Base-by-base conservation (phyloP, 1,140 invertebrate species). In the Cydia strobilella region DNA sequence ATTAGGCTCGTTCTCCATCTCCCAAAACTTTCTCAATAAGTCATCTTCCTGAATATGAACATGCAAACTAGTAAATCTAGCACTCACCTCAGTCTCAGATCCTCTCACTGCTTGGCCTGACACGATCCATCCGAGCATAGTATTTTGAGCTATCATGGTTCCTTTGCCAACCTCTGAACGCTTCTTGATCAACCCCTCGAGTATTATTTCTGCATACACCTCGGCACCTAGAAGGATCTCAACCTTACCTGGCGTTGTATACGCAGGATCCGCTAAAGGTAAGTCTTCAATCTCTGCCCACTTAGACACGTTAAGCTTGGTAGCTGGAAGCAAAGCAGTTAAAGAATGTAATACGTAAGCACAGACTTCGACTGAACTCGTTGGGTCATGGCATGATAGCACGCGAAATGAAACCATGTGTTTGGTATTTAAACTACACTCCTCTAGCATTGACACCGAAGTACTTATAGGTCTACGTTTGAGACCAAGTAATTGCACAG, bases 191-290 rank as follows among this genome's bases (percentile, higher is more conserved):
- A 77, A 25, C 3, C 76, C 76, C 10, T 35, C 42, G 2, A 27
- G 4, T 18, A 78, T 23, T 63, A 78, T 75, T 54, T 76, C 4
- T 15, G n/a, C 59, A 51, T 42, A 69, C 20, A 75, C 48, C 27
- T 79, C 78, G n/a, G 48, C 78, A 35, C 78, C 78, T 12, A 79
- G 54, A 25, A 79, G 31, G 1, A 79, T 63, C 9, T 79, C 76
- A 10, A 77, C 78, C 18, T 25, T 45, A 25, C 51, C 59, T 27
- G 78, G 75, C 25, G 9, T 35, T 4, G 18, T 3, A 73, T 45
- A 79, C 4, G 72, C 18, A 9, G 78, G 78, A 73, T 80, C 79
- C 23, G 79, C 79, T 9, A 80, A 42, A 15, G 48, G 23, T 23
- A 80, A 74, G 20, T 73, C 35, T 13, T 35, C 31, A 31, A 77